Evolutionary conservation across 2,113 vertebrate genomes (phyloP), one percentile per base, ranked within the genome.

Genomic region (Rhynchomys soricoides): DNA sequence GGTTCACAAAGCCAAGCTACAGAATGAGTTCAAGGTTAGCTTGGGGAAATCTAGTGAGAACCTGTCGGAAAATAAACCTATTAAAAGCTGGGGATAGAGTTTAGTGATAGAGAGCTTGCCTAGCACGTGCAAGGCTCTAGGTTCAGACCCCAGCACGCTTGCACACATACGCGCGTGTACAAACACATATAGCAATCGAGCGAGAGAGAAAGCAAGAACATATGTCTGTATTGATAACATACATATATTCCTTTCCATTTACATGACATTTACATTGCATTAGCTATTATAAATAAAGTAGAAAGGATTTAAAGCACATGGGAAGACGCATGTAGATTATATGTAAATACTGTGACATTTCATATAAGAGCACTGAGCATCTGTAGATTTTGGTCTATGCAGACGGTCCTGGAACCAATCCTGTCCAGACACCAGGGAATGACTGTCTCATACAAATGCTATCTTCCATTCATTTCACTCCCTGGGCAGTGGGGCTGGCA

Each of bases 101-200:
- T 50, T 68, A 68, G 31, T 88, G 66, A 21, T 15, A 52, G 62
- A 37, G 45, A 22, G 19, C 85, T 70, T 70, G 21, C 7, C 21
- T 71, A 55, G 48, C 37, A 40, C 12, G 48, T 40, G 50, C 48
- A 73, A 73, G 50, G 48, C 66, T 48, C n/a, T 22, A 22, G 5
- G 40, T 86, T 50, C 16, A 34, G 45, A 17, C 11, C 5, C 24
- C 7, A 83, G n/a, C 7, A 5, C 19, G 7, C 1, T 22, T 34
- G 64, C 15, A 5, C 34, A 5, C 4, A 37, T 9, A 2, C 75
- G 21, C 48, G 2, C 15, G 9, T 1, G 2, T 29, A 34, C 7
- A 34, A 15, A 78, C 9, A 26, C 43, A 48, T 26, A n/a, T 6
- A 19, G 26, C 17, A 2, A 45, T 26, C 0, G 3, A 29, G 10